Evolutionary conservation across 2,888 invertebrate genomes (phyloP).

Genomic region (Pseudococcus jackbeardsleyi): DNA sequence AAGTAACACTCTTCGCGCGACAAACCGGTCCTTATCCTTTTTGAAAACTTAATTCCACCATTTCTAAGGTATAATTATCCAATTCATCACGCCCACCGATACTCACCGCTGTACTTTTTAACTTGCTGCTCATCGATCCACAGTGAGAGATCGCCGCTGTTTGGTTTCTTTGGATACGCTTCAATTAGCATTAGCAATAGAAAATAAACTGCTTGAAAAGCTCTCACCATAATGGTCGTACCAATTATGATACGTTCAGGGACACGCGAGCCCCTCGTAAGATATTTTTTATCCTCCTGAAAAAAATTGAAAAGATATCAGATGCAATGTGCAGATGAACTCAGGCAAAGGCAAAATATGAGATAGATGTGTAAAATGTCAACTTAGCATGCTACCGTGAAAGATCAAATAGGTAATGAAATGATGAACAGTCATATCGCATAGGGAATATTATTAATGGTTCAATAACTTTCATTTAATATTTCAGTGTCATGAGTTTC

Average conservation of each 20-base stretch:
- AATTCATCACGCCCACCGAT: constrained; percentile 13
- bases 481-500: no score
- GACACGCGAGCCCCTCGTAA: constrained; percentile 20
- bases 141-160: constrained; percentile 77
- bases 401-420: no score
- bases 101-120: constrained; percentile 88
- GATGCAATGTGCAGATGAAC: no score
- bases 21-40: constrained; percentile 48
- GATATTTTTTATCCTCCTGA: neutral
- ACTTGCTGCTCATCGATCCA: constrained; percentile 95
- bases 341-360: no score
- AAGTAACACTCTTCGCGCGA: constrained; percentile 34
- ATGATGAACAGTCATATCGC: no score
- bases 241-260: constrained; percentile 17
- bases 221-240: constrained; percentile 60
- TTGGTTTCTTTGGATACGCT: constrained; percentile 51
- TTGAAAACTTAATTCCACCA: constrained; percentile 42
- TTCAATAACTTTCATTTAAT: no score
- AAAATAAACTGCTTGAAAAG: constrained; percentile 51
- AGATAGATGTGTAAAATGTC: no score
- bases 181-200: constrained; percentile 47
- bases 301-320: neutral
- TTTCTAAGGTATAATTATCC: constrained; percentile 48
- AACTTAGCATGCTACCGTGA: no score
- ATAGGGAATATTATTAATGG: no score